These are phyloP conservation scores for Novumbra hubbsi DNA, from an alignment of 2,797 vertebrate genomes.

Conservation along the genomic window DNA sequence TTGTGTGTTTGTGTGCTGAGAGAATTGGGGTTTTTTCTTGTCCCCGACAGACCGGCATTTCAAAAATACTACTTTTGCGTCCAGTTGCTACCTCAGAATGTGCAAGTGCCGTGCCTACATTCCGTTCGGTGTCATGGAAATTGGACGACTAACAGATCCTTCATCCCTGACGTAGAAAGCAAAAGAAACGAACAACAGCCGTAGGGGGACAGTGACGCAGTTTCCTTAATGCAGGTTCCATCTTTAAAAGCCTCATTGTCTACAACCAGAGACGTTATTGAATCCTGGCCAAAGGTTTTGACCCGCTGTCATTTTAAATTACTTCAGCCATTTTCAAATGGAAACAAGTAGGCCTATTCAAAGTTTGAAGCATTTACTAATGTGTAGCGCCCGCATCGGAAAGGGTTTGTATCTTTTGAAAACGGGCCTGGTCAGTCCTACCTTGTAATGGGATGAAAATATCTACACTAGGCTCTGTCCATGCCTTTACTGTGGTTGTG, in stretches of 20 bases:
- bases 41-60: neutral
- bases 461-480: neutral
- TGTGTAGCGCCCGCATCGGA: neutral
- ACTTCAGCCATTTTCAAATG: neutral
- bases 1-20: too few relatives aligned
- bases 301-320: neutral
- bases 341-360: neutral
- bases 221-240: too few relatives aligned
- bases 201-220: too few relatives aligned
- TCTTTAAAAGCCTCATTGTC: neutral
- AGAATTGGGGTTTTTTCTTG: neutral
- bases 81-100: neutral
- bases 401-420: neutral
- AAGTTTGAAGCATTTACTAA: neutral
- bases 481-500: neutral
- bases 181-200: too few relatives aligned
- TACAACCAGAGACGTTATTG: neutral
- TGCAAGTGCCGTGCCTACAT: neutral
- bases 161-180: too few relatives aligned
- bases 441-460: neutral
- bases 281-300: neutral
- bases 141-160: neutral
- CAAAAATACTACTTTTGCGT: neutral
- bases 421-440: neutral
- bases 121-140: neutral